Conservation (phyloP, 2,113 vertebrate genomes). For the Corydoras maculifer region DNA sequence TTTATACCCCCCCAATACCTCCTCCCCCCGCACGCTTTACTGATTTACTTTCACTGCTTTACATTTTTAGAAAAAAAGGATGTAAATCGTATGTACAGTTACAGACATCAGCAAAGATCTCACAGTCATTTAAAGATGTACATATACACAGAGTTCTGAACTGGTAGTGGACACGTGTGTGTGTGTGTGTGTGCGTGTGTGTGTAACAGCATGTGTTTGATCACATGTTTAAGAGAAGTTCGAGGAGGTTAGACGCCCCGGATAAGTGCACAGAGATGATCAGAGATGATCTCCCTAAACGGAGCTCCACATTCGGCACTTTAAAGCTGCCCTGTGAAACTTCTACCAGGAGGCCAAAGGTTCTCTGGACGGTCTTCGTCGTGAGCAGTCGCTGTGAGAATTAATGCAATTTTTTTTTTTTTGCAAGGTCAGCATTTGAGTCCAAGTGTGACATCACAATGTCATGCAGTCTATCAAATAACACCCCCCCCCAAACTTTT, state of each 20-base stretch:
- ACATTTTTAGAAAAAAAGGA: constrained; percentile 25
- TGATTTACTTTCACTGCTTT: constrained; percentile 28
- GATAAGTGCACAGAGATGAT: background rate
- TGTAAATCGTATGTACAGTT: constrained; percentile 30
- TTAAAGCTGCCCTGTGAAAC: too few species aligned
- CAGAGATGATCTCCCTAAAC: background rate
- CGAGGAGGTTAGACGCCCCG: background rate
- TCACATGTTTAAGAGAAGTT: constrained; percentile 56
- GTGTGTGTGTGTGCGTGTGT: constrained; percentile 50
- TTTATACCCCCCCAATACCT: constrained; percentile 30
- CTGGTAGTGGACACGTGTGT: constrained; percentile 11
- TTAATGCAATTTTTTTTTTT: too few species aligned
- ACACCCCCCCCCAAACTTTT: too few species aligned
- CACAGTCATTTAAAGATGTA: constrained; percentile 53
- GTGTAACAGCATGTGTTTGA: constrained; percentile 67
- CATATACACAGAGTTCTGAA: constrained; percentile 31
- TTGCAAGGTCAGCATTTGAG: too few species aligned
- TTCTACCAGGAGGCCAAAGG: too few species aligned
- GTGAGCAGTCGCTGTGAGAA: too few species aligned
- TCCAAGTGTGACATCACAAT: too few species aligned
- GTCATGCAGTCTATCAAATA: too few species aligned
- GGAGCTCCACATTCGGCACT: too few species aligned
- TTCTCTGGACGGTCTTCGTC: too few species aligned
- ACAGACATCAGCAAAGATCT: constrained; percentile 48
- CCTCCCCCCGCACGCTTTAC: constrained; percentile 6